A percentile compares a stretch with the other conserved stretches of the same genome.
Evolutionary conservation across 2,888 invertebrate species (phyloP).

Genomic region (Philhelius pedissequus): DNA sequence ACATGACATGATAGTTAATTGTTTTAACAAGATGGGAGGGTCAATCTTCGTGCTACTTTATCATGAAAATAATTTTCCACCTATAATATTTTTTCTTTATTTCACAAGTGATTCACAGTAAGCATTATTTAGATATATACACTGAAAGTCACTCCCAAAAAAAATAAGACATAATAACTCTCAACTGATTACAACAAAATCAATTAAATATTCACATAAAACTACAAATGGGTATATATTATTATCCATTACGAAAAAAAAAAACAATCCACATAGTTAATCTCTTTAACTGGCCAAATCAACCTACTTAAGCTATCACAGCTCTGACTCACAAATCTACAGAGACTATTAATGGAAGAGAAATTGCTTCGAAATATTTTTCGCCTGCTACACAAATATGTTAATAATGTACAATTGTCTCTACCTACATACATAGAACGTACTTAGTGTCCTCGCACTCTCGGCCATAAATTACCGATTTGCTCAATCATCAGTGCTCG

Average conservation of each 20-base stretch:
- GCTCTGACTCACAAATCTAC: neutral
- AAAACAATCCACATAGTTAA: neutral
- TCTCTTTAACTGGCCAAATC: neutral
- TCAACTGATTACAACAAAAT: no score
- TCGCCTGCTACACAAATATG: conserved; percentile 2
- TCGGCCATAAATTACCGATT: conserved; percentile 64
- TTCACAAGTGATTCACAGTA: no score
- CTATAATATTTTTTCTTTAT: no score
- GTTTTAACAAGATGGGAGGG: no score
- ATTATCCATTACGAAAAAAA: neutral
- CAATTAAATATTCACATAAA: no score
- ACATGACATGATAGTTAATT: no score
- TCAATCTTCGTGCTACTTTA: no score
- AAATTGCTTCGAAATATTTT: neutral
- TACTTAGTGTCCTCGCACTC: conserved; percentile 42
- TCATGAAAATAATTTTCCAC: no score
- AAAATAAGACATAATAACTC: no score
- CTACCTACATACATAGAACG: neutral
- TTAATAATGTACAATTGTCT: no score
- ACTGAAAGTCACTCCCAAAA: no score
- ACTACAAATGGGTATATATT: neutral
- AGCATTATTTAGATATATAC: no score
- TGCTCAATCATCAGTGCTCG: conserved; percentile 68
- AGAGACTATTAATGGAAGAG: neutral
- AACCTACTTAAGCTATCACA: neutral